Base-by-base conservation (phyloP, 2,113 vertebrate genomes). In the Sinocyclocheilus grahami region DNA sequence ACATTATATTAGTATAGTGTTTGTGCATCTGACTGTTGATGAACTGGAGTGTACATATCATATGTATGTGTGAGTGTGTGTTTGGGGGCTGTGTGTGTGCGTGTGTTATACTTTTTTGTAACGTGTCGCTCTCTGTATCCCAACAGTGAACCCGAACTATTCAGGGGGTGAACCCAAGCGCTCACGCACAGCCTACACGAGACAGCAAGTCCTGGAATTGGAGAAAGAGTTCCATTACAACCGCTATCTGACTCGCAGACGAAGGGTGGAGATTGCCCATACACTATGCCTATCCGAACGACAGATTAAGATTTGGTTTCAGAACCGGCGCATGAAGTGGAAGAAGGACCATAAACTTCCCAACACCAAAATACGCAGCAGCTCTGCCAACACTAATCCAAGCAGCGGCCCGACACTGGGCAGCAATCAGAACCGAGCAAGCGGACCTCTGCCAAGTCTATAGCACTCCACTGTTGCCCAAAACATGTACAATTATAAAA, bases 151-250 rank as follows among this genome's bases (percentile, higher is more conserved):
- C 91, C 91, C 96, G 88, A 96, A 95, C 94, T 98, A 96, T 93
- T 92, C 95, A 83, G 97, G 97, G 86, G 97, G 96, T 76, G 98
- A 99, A 90, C 95, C 96, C 82, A 99, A 99, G 92, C 97, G 97
- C 89, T 98, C 96, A 10, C 96, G 97, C 90, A 99, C 97, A 91
- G 97, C 98, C 86, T 98, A 99, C 95, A 99, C 97, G 86, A 95
- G 98, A 93, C 98, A 99, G 96, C 98, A 99, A 92, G 97, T 98
- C 89, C 92, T 99, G 93, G 97, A 99, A 93, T 94, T 99, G 91
- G 97, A 99, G 95, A 99, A 99, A 91, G 98, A 99, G 94, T 99
- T 99, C 89, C 97, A 99, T 94, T 99, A 97, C 94, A 99, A 98
- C 91, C 97, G 98, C 87, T 99, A 99, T 94, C 95, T 99, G 93